phyloP scores from a whole-genome alignment of 2,113 vertebrate genomes.

The Etia nguti region DNA sequence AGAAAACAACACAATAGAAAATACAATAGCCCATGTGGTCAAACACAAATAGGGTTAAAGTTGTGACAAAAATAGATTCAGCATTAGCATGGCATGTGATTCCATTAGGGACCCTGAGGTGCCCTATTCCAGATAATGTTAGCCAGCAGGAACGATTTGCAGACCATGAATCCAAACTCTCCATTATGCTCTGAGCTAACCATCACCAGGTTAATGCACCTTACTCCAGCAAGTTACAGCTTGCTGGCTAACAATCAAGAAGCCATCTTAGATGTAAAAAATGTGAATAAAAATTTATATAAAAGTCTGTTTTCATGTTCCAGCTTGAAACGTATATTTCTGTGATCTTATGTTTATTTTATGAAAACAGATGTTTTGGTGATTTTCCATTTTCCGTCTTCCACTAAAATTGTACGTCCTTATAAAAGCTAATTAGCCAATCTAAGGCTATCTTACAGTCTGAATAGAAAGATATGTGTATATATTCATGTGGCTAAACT shows the following conservation, averaged over 20 bases:
- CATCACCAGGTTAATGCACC: not conserved
- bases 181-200: not conserved
- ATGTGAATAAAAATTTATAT: not conserved
- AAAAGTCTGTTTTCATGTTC: not conserved
- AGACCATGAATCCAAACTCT: not conserved
- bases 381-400: not conserved
- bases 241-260: not conserved
- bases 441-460: not conserved
- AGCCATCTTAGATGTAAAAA: fast-evolving
- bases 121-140: not conserved
- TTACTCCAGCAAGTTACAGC: fast-evolving
- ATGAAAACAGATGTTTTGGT: not conserved
- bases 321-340: fast-evolving
- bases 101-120: fast-evolving
- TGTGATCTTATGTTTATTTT: not conserved
- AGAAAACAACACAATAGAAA: not conserved
- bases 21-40: fast-evolving
- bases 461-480: not conserved
- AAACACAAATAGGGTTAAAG: not conserved
- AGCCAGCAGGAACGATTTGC: not conserved
- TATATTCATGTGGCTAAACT: fast-evolving
- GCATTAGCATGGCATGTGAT: fast-evolving
- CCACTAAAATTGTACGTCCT: fast-evolving
- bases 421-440: fast-evolving
- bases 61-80: not conserved